Evolutionary conservation across 2,888 invertebrate genomes (phyloP).

Genomic region (Ceramica pisi): DNA sequence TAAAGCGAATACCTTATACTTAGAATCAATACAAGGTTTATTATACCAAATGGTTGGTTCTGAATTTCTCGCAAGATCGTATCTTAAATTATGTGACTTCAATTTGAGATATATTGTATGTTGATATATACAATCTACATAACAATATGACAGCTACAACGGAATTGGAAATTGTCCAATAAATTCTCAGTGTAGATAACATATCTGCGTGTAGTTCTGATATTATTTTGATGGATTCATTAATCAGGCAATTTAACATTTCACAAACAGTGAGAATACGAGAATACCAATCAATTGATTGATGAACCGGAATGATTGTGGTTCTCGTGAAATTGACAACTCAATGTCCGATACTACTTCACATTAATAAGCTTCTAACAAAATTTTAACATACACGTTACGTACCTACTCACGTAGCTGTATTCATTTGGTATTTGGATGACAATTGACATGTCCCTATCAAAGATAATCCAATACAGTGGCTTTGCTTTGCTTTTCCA

Average conservation of each 20-base stretch:
- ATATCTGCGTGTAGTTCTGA: background rate
- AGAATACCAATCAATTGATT: slow-evolving; percentile 15
- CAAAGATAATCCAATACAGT: too few relatives aligned
- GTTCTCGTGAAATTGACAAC: too few relatives aligned
- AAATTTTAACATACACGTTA: too few relatives aligned
- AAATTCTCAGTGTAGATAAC: background rate
- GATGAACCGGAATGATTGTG: background rate
- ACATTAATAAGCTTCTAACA: too few relatives aligned
- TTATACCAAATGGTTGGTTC: background rate
- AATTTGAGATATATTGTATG: background rate
- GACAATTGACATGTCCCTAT: too few relatives aligned
- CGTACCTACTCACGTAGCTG: too few relatives aligned
- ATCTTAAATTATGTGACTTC: background rate
- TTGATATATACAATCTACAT: background rate
- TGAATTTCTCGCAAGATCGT: background rate
- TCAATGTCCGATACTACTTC: too few relatives aligned
- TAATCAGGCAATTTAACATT: background rate
- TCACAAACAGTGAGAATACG: background rate
- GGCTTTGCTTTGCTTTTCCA: too few relatives aligned
- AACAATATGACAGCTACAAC: background rate
- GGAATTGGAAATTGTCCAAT: slow-evolving; percentile 8
- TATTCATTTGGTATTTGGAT: too few relatives aligned
- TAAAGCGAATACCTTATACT: too few relatives aligned
- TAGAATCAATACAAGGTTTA: too few relatives aligned
- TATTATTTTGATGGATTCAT: slow-evolving; percentile 2